Conservation (phyloP, 2,797 vertebrate genomes). For the Anguilla pacifica region DNA sequence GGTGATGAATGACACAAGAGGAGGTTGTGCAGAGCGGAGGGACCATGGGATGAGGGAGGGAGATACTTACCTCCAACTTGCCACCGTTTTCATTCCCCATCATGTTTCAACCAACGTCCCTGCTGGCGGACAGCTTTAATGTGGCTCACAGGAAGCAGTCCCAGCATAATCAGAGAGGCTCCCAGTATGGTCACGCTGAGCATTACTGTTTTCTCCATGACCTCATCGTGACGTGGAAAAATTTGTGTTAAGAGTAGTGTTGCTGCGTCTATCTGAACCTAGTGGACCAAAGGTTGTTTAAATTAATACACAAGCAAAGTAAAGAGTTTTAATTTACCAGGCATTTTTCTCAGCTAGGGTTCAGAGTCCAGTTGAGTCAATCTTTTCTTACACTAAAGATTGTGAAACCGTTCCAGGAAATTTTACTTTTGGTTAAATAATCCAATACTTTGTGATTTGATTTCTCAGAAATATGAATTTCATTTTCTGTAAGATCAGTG, state of each 20-base stretch:
- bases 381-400: too few species aligned
- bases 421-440: too few species aligned
- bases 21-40: conserved; percentile 10
- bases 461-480: too few species aligned
- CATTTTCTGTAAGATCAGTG: too few species aligned
- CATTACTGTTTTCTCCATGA: neutral
- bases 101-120: neutral
- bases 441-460: too few species aligned
- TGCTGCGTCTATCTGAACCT: neutral
- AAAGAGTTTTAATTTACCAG: neutral
- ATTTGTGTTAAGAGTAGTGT: neutral
- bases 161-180: neutral
- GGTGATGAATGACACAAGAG: neutral
- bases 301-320: neutral
- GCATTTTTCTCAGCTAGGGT: neutral
- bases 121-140: neutral
- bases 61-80: neutral
- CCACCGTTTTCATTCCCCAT: neutral
- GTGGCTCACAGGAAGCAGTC: neutral
- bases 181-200: neutral
- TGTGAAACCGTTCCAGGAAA: too few species aligned
- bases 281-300: neutral
- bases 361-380: neutral
- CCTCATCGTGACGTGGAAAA: neutral
- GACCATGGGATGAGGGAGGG: neutral